These are phyloP conservation scores for Bruchidius siliquastri DNA, from an alignment of 2,888 invertebrate genomes.

Conservation along the genomic window DNA sequence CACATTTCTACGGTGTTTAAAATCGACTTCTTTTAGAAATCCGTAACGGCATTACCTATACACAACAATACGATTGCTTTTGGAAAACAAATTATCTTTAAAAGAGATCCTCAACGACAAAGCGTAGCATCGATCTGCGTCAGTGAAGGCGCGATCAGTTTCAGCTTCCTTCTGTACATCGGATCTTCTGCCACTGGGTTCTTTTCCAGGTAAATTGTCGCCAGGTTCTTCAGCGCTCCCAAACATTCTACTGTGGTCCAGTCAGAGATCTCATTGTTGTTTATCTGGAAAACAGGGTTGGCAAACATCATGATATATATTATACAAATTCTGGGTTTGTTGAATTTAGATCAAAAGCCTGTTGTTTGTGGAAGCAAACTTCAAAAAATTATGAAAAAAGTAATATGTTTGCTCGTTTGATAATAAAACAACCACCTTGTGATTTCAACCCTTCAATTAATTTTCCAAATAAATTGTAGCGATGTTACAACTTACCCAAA, in stretches of 20 bases:
- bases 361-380: too few species aligned
- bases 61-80: not conserved
- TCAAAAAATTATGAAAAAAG: too few species aligned
- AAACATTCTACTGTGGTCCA: slow-evolving; percentile 82
- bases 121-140: slow-evolving; percentile 94
- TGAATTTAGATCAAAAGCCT: too few species aligned
- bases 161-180: slow-evolving; percentile 87
- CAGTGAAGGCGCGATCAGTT: slow-evolving; percentile 77
- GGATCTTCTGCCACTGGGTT: slow-evolving; percentile 85
- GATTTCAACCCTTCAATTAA: too few species aligned
- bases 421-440: too few species aligned
- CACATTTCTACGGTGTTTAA: not conserved
- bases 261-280: slow-evolving; percentile 80
- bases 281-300: slow-evolving; percentile 74
- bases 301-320: too few species aligned
- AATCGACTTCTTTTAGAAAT: not conserved
- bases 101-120: slow-evolving; percentile 57
- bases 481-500: slow-evolving; percentile 71
- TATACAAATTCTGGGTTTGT: too few species aligned
- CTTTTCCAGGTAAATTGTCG: slow-evolving; percentile 88
- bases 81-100: not conserved
- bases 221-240: slow-evolving; percentile 59
- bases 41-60: not conserved
- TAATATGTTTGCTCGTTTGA: too few species aligned
- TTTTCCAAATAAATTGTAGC: not conserved